Evolutionary conservation across 2,797 vertebrate species (phyloP).

Genomic region (Notolepis coatsorum): DNA sequence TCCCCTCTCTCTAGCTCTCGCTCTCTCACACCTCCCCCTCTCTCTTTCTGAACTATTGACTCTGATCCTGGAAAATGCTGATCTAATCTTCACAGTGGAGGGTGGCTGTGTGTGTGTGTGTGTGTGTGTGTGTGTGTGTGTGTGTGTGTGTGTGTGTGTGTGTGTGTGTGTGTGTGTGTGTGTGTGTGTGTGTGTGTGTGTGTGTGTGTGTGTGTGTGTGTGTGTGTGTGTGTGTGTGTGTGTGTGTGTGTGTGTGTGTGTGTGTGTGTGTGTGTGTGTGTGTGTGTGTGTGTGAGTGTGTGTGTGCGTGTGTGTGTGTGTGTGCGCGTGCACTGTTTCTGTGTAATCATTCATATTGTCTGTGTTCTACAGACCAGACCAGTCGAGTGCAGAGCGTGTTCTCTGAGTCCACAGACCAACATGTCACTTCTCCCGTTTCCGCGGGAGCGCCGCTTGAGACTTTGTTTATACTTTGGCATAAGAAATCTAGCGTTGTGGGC

Average conservation of each 20-base stretch:
- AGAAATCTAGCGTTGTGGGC: too few relatives aligned
- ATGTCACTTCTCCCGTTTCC: too few relatives aligned
- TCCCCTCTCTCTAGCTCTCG: slow-evolving; percentile 12
- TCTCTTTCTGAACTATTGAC: slow-evolving; percentile 18
- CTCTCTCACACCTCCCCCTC: not conserved
- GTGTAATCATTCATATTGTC: not conserved
- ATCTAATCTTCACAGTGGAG: too few relatives aligned
- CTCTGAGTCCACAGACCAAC: too few relatives aligned
- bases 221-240: slow-evolving; percentile 9
- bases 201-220: not conserved
- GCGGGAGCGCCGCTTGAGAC: not conserved
- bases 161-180: too few relatives aligned
- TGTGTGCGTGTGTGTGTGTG: not conserved
- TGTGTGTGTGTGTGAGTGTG: slow-evolving; percentile 1
- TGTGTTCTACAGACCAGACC: not conserved
- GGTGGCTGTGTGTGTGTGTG: not conserved
- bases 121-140: not conserved
- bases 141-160: not conserved
- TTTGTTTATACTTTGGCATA: not conserved
- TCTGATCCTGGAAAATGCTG: too few relatives aligned
- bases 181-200: too few relatives aligned
- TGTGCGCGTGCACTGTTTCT: not conserved
- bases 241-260: slow-evolving; percentile 2
- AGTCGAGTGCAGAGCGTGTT: too few relatives aligned
- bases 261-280: slow-evolving; percentile 2